Conservation (phyloP, 2,888 invertebrate genomes). For the Seladonia tumulorum region DNA sequence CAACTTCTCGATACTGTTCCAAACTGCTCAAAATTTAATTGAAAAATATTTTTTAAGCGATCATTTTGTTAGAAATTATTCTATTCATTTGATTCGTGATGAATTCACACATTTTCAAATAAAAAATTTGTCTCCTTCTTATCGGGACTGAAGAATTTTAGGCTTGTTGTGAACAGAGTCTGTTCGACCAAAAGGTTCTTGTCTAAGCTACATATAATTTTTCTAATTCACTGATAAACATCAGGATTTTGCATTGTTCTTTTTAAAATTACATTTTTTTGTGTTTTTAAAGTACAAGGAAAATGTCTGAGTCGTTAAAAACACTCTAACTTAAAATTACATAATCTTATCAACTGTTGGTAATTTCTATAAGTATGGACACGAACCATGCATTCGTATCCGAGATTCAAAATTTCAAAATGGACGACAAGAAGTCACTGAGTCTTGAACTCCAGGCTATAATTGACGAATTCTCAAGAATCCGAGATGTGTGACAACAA, state of each 20-base stretch:
- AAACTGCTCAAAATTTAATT: not conserved
- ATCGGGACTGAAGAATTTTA: not conserved
- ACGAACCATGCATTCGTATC: not conserved
- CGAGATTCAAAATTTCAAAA: slow-evolving; percentile 1
- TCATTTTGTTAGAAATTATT: not conserved
- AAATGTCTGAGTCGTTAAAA: not conserved
- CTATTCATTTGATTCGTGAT: not conserved
- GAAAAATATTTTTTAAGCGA: not conserved
- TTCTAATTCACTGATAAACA: not conserved
- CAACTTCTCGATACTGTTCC: slow-evolving; percentile 19
- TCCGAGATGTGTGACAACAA: slow-evolving; percentile 32
- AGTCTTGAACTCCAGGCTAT: slow-evolving; percentile 22
- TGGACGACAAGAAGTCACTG: slow-evolving; percentile 10
- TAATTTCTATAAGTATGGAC: not conserved
- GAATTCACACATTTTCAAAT: not conserved
- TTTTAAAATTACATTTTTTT: not conserved
- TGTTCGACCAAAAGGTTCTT: not conserved
- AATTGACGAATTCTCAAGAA: slow-evolving; percentile 36
- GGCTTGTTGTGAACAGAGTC: too few relatives aligned
- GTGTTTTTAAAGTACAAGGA: not conserved
- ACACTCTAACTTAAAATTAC: too few relatives aligned
- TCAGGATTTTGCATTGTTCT: not conserved
- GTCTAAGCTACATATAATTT: not conserved
- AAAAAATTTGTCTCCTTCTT: not conserved
- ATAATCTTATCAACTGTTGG: not conserved